Evolutionary conservation across 2,888 invertebrate species (phyloP).

Genomic region (Torymus aiolomorphi): DNA sequence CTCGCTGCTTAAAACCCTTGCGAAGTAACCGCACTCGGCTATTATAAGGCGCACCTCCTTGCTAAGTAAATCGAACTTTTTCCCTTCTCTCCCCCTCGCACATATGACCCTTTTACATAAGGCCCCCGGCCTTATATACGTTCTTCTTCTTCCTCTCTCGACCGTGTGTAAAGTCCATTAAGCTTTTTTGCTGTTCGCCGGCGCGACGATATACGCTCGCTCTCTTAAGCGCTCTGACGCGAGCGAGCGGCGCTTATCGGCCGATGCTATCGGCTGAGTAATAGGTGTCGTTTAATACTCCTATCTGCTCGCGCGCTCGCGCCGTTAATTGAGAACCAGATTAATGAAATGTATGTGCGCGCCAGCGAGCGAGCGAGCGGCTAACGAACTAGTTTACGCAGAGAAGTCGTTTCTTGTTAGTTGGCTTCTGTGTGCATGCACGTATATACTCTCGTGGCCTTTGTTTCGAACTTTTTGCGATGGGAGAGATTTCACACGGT

Average conservation of each 20-base stretch:
- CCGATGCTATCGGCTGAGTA: conserved; percentile 63
- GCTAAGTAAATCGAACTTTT: conserved; percentile 46
- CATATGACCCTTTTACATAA: not conserved
- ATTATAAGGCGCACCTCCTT: conserved; percentile 19
- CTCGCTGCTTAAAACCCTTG: too few relatives aligned
- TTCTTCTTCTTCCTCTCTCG: conserved; percentile 12
- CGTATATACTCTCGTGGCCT: not conserved
- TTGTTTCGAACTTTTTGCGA: conserved; percentile 27
- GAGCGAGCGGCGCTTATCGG: conserved; percentile 57
- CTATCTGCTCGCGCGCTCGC: conserved; percentile 64
- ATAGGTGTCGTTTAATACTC: conserved; percentile 66
- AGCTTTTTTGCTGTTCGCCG: conserved; percentile 58
- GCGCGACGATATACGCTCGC: conserved; percentile 42
- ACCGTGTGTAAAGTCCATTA: conserved; percentile 58
- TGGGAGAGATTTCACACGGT: too few relatives aligned
- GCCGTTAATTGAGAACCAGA: conserved; percentile 67
- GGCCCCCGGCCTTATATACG: not conserved
- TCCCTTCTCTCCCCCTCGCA: conserved; percentile 13
- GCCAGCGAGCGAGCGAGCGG: not conserved
- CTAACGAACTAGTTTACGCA: conserved; percentile 59
- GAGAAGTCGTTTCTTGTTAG: conserved; percentile 55
- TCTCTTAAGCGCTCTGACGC: conserved; percentile 53
- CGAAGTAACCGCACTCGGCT: not conserved
- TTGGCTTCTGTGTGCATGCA: not conserved
- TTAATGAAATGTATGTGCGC: conserved; percentile 61